Conservation (phyloP, 2,113 vertebrate species). For the Spea multiplicata region DNA sequence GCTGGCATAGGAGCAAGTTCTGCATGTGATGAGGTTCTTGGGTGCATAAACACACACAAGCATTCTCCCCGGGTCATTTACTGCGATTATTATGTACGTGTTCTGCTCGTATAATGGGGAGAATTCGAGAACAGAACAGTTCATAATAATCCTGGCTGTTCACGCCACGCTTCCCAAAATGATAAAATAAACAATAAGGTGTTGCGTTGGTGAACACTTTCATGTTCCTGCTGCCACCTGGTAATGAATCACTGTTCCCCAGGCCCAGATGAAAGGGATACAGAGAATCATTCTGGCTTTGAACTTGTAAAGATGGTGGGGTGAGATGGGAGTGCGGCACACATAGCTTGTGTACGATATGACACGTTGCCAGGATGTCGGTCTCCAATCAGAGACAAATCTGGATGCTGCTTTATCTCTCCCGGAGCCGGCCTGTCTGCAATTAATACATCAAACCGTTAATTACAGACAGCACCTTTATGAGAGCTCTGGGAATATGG, state of each 20-base stretch:
- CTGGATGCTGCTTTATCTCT: conserved; percentile 76
- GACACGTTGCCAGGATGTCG: conserved; percentile 67
- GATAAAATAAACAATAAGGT: conserved; percentile 39
- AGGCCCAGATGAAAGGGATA: conserved; percentile 69
- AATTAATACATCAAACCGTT: conserved; percentile 73
- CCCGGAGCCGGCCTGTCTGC: conserved; percentile 65
- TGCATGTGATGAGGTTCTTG: too few relatives aligned
- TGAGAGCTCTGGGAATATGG: conserved; percentile 49
- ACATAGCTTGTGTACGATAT: conserved; percentile 78
- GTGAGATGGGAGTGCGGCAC: conserved; percentile 61
- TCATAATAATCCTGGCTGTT: conserved; percentile 10
- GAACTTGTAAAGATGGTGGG: conserved; percentile 67
- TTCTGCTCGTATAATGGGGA: neutral
- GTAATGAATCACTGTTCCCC: conserved; percentile 25
- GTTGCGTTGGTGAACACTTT: conserved; percentile 35
- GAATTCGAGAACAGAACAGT: neutral
- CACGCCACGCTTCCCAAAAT: conserved; percentile 2
- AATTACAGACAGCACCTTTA: conserved; percentile 68
- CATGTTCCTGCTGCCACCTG: conserved; percentile 27
- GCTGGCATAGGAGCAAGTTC: too few relatives aligned
- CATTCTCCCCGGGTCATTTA: too few relatives aligned
- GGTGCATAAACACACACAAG: too few relatives aligned
- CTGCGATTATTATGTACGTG: neutral
- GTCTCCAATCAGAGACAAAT: conserved; percentile 64
- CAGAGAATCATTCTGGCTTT: conserved; percentile 69